Conservation (phyloP, 2,797 vertebrate genomes). For the Lutjanus campechanus region DNA sequence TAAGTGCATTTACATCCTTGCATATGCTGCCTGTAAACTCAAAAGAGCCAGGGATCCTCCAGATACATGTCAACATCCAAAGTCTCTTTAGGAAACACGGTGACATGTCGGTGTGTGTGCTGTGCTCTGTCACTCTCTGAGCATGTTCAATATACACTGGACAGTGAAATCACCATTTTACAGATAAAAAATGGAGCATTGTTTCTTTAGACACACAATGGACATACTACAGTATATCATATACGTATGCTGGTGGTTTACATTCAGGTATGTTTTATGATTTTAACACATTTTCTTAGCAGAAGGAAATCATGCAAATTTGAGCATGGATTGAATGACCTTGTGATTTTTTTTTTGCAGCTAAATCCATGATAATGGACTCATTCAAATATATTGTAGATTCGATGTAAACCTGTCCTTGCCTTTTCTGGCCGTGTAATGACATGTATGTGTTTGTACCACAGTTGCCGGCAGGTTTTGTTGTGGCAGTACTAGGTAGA, state of each 20-base stretch:
- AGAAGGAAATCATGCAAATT: slow-evolving; percentile 60
- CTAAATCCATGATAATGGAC: slow-evolving; percentile 15
- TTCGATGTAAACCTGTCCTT: slow-evolving; percentile 48
- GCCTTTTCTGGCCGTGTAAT: slow-evolving; percentile 26
- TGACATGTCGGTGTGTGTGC: slow-evolving; percentile 24
- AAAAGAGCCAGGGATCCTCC: slow-evolving; percentile 35
- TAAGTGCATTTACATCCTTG: slow-evolving; percentile 68
- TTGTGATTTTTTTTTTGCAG: slow-evolving; percentile 18
- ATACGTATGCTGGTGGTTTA: slow-evolving; percentile 74
- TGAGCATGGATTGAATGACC: slow-evolving; percentile 29
- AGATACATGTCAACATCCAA: slow-evolving; percentile 20
- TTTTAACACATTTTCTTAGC: slow-evolving; percentile 46
- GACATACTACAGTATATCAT: slow-evolving; percentile 48
- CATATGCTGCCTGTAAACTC: slow-evolving; percentile 68
- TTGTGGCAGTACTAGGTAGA: slow-evolving; percentile 60
- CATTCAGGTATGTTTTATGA: slow-evolving; percentile 66
- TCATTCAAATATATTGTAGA: slow-evolving; percentile 22
- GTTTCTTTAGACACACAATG: slow-evolving; percentile 53
- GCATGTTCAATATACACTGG: slow-evolving; percentile 36
- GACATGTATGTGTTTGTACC: slow-evolving; percentile 27
- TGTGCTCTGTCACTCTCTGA: slow-evolving; percentile 23
- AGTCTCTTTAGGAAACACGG: slow-evolving; percentile 32
- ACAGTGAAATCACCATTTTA: slow-evolving; percentile 48
- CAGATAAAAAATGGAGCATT: slow-evolving; percentile 46
- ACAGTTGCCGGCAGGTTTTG: slow-evolving; percentile 55